phyloP scores from a whole-genome alignment of 1,140 invertebrate genomes.

The Dendrolimus kikuchii region DNA sequence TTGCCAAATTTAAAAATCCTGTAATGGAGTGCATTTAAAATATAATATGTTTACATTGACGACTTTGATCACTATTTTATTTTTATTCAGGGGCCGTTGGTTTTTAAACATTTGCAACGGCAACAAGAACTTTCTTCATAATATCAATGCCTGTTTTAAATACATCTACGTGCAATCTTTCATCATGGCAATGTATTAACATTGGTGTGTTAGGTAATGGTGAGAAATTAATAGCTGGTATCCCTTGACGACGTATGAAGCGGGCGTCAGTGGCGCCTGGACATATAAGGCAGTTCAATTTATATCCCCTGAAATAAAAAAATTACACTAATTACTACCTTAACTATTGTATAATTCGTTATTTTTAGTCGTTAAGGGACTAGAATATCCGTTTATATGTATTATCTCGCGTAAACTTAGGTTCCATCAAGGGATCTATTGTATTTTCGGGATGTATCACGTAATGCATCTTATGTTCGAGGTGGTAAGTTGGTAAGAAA shows the following conservation, averaged over 20 bases:
- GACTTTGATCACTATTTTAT: no score
- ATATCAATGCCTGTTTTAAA: conserved; percentile 81
- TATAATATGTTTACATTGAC: no score
- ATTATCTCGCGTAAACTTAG: no score
- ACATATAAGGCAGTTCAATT: conserved; percentile 29
- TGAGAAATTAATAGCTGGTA: conserved; percentile 83
- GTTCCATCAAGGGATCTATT: no score
- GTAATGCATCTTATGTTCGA: no score
- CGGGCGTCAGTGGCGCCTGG: conserved; percentile 47
- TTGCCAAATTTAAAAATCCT: no score
- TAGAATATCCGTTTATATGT: no score
- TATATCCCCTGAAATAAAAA: conserved; percentile 60
- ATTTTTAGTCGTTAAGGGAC: no score
- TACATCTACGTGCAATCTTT: conserved; percentile 78
- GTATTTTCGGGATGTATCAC: no score
- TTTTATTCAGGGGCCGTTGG: not conserved
- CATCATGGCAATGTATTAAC: conserved; percentile 83
- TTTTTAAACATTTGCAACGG: conserved; percentile 62
- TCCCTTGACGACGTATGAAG: conserved; percentile 66
- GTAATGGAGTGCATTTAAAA: no score
- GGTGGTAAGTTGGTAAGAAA: no score
- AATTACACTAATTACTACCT: not conserved
- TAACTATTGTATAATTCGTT: no score
- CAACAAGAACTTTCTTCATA: conserved; percentile 69
- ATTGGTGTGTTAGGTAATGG: conserved; percentile 83